Evolutionary conservation across 2,888 invertebrate genomes (phyloP), one percentile per base, ranked within the genome.

Genomic region (Rugalucina vietnamica): DNA sequence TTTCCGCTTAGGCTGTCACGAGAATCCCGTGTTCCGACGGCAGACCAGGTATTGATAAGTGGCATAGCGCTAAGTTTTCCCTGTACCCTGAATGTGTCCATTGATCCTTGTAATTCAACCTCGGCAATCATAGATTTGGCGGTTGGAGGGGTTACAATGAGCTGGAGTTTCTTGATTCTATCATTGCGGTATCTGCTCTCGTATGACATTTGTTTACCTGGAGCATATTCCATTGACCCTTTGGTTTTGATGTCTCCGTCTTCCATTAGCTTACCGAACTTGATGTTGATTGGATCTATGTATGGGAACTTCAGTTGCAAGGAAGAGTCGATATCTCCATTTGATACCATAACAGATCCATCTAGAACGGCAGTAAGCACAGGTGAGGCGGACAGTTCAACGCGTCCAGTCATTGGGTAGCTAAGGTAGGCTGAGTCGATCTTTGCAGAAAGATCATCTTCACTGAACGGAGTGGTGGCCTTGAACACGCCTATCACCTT

Each of bases 391-490:
- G 76, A 82, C 3, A 92, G 85, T 69, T 90, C 91, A 0, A 91
- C 39, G 43, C 88, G 83, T 1, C 82, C 89, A 5, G 85, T 89
- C 70, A 80, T 43, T 39, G 91, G 91, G 69, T 81, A 87, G 12
- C 43, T n/a, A 24, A 37, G 43, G 74, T 86, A 89, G 27, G 83
- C 82, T 29, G 87, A 72, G 24, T 79, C 84, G 27, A 89, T 10
- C 50, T 83, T 89, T 1, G 82, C 84, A 2, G 81, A 76, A 14
- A 90, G 76, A 50, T 85, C 85, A 10, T 79, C 65, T 27, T 88
- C 82, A 37, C 57, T 81, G 34, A 83, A 49, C 21, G 90, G 90
- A 50, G 81, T 84, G 21, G 85, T 77, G 21, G 90, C 43, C 10
- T 76, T 70, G 43, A 90, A 81, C 21, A 80, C 83, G 27, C 87